Percentiles rank a stretch among this genome's conserved stretches.
phyloP scores from a whole-genome alignment of 2,113 vertebrate species.

The Alouatta palliata region DNA sequence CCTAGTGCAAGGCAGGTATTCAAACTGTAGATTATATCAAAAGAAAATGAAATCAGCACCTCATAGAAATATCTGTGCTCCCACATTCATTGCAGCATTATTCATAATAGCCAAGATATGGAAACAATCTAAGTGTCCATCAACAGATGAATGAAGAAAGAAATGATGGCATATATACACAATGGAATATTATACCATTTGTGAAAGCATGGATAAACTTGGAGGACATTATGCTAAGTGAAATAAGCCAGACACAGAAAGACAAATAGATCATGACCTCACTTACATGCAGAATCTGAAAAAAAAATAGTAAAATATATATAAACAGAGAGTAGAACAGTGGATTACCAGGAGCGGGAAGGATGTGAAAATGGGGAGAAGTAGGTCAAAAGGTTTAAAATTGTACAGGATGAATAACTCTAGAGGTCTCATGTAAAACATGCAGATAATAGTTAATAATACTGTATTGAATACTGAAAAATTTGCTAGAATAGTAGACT shows the following conservation, averaged over 20 bases:
- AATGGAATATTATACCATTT: not conserved
- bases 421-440: not conserved
- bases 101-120: not conserved
- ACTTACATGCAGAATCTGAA: not conserved
- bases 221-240: not conserved
- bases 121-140: not conserved
- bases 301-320: not conserved
- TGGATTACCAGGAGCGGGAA: accelerated
- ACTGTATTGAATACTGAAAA: not conserved
- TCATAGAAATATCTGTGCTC: not conserved
- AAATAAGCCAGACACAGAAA: not conserved
- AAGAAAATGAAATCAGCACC: not conserved
- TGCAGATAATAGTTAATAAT: not conserved
- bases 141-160: not conserved
- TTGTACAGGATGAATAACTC: not conserved
- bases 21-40: not conserved
- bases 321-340: not conserved
- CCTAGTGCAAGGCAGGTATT: not conserved
- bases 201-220: not conserved
- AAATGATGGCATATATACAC: not conserved
- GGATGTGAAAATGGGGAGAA: not conserved
- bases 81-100: not conserved
- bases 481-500: not conserved
- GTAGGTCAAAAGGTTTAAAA: not conserved
- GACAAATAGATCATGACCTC: not conserved